These are phyloP conservation scores for Drosophila lacertosa DNA, from an alignment of 1,140 invertebrate genomes.

Conservation along the genomic window DNA sequence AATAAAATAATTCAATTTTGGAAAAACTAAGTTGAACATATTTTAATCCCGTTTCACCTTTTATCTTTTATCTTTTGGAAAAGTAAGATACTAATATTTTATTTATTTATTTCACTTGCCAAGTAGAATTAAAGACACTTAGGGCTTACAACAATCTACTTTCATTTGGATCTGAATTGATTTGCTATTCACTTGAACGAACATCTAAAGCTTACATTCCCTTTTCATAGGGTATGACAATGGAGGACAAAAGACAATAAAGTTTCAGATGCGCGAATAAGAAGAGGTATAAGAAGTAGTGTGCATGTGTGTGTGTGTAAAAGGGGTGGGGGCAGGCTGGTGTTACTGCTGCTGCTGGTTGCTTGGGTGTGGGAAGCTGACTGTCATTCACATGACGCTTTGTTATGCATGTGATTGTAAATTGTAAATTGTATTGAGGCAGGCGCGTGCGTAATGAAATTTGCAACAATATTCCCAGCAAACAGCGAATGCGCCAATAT, in stretches of 20 bases:
- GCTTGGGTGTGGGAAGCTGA: background rate
- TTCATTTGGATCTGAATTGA: no score
- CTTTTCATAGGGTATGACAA: background rate
- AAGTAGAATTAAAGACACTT: no score
- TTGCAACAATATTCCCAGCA: constrained; percentile 63
- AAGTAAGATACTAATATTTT: no score
- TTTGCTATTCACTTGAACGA: background rate
- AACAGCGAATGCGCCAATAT: constrained; percentile 29
- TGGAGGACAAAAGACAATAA: constrained; percentile 4
- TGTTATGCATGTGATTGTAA: constrained; percentile 75
- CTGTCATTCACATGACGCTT: constrained; percentile 68
- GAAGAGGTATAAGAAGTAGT: background rate
- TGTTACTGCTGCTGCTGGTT: no score
- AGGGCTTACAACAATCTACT: no score
- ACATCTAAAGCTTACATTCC: no score
- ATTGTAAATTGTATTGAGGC: constrained; percentile 74
- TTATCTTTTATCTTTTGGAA: no score
- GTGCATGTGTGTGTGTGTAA: background rate
- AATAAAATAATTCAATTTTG: no score
- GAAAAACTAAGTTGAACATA: no score
- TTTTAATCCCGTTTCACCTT: no score
- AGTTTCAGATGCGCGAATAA: background rate
- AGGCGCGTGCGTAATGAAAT: constrained; percentile 70
- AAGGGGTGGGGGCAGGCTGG: background rate
- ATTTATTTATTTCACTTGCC: no score